Base-by-base conservation (phyloP, 2,888 invertebrate genomes). In the Plebejus anna region DNA sequence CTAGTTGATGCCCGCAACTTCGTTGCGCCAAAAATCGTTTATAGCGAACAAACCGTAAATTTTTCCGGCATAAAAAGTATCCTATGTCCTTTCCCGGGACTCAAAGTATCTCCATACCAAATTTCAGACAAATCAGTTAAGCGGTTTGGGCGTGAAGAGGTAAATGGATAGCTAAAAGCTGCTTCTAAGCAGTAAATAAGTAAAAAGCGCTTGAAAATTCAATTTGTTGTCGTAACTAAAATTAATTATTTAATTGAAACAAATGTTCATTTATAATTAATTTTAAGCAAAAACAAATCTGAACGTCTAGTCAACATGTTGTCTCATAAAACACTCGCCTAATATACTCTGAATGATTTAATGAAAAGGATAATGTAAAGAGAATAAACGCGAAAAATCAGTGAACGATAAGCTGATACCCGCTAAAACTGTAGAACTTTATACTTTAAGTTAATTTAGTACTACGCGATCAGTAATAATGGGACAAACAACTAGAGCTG, bases 401-500 rank as follows among this genome's bases (percentile, higher is more conserved):
- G 5, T 36, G 7, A 13, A 16, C 22, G 11, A 47, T 47, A 47
- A 73, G 22, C 22, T 22, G 51, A 2, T 51, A 13, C 1, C 72
- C 11, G 22, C 32, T 73, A 72, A 11, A 72, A 71, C 42, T 22
- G 13, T 72, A 47, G 7, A 11, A 47, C 51, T 5, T 28, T 9
- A 47, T 16, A 51, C 13, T 6, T 16, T 32, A 51, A 55, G 51
- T 28, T 55, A 73, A 55, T 73, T 73, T 32, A 32, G 28, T 73
- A 32, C 28, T 16, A 73, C 22, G 75, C n/a, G 78, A 77, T 75
- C 76, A 84, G 83, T 73, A 73, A 55, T 73, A 85, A 85, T 22
- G 85, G 87, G 88, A 87, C 84, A 87, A 86, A 84, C 82, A 83
- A 85, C 84, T 59, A 84, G 90, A 91, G 90, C 89, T 87, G 86